These are phyloP conservation scores for Polydrusus pterygomalis DNA, from an alignment of 2,888 invertebrate genomes.

Conservation along the genomic window DNA sequence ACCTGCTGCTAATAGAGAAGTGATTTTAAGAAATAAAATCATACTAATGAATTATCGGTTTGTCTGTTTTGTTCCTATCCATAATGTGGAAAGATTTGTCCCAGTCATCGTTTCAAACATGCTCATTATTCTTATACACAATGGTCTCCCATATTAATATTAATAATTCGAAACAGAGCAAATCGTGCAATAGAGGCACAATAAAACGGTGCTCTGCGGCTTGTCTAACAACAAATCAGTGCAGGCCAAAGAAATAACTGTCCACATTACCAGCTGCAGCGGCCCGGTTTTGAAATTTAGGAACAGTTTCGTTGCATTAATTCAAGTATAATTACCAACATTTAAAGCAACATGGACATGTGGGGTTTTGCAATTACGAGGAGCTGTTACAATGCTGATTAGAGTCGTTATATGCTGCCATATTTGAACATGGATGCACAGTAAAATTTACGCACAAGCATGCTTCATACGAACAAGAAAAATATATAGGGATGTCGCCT, in stretches of 20 bases:
- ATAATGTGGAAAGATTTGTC: too few relatives aligned
- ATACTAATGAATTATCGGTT: too few relatives aligned
- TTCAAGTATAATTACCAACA: constrained; percentile 60
- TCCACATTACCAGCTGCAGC: constrained; percentile 7
- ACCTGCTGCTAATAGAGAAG: too few relatives aligned
- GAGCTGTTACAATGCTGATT: constrained; percentile 59
- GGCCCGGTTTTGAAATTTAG: constrained; percentile 47
- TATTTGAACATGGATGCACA: constrained; percentile 36
- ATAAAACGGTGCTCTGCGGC: not conserved
- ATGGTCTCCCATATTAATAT: not conserved
- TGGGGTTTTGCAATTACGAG: constrained; percentile 58
- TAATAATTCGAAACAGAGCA: too few relatives aligned
- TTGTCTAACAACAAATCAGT: constrained; percentile 6
- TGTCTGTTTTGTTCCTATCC: too few relatives aligned
- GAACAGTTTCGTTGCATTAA: constrained; percentile 58
- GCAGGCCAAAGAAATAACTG: constrained; percentile 6
- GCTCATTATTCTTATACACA: not conserved
- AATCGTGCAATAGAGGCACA: not conserved
- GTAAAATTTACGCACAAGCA: too few relatives aligned
- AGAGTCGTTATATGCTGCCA: constrained; percentile 46
- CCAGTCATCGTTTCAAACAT: not conserved
- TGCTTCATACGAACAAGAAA: too few relatives aligned
- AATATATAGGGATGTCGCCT: too few relatives aligned
- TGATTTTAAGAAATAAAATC: too few relatives aligned
- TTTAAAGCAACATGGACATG: constrained; percentile 60